phyloP scores from a whole-genome alignment of 2,113 vertebrate genomes.

The Paradoxurus hermaphroditus region DNA sequence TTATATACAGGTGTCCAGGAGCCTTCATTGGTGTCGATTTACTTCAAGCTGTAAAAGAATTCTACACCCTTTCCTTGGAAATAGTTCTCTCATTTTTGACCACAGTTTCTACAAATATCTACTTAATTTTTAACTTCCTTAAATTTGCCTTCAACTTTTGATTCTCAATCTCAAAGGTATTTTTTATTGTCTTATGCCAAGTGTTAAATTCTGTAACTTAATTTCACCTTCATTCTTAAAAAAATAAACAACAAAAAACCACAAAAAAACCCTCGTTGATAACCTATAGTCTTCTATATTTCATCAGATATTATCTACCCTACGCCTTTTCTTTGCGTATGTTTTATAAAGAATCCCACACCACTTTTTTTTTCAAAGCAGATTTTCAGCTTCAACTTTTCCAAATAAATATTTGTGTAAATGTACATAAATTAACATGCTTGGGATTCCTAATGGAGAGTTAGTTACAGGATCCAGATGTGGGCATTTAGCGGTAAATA shows the following conservation, averaged over 20 bases:
- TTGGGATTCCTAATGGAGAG: background rate
- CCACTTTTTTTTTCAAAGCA: background rate
- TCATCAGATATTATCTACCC: background rate
- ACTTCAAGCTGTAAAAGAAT: background rate
- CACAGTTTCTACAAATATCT: background rate
- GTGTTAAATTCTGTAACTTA: background rate
- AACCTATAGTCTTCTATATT: background rate
- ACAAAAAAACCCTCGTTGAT: background rate
- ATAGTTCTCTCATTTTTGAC: background rate
- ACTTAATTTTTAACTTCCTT: conserved; percentile 30
- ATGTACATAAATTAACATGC: background rate
- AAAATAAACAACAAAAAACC: background rate
- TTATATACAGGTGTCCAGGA: background rate
- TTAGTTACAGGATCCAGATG: background rate
- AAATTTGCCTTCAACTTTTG: conserved; percentile 37
- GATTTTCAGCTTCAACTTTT: background rate
- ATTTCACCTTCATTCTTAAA: background rate
- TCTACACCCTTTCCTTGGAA: background rate
- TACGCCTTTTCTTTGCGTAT: background rate
- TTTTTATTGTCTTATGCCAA: background rate
- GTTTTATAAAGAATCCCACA: background rate
- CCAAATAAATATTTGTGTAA: background rate
- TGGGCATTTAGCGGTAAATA: background rate
- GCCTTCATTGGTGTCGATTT: background rate
- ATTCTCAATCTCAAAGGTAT: background rate